Conservation (phyloP, 2,113 vertebrate genomes). For the Psammodynastes pulverulentus region DNA sequence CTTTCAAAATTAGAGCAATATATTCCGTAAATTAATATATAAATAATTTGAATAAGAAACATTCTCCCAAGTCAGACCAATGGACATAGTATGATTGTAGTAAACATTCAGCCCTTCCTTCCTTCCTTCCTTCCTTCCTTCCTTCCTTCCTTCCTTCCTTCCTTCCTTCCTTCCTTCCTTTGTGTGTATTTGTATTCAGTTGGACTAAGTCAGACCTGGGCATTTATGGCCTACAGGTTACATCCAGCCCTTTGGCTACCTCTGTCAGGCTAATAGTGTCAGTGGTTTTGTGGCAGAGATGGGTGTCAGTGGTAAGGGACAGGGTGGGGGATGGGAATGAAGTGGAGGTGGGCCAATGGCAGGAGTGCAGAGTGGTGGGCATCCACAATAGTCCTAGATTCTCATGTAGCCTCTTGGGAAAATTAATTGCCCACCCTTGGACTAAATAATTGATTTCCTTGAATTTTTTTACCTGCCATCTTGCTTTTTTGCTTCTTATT, state of each 20-base stretch:
- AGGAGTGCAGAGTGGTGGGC: neutral
- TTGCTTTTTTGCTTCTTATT: neutral
- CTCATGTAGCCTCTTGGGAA: neutral
- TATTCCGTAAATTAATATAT: conserved; percentile 47
- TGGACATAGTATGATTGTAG: conserved; percentile 7
- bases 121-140: too few relatives aligned
- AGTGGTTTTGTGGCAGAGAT: neutral
- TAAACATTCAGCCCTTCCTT: neutral
- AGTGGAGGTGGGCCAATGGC: neutral
- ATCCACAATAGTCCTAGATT: neutral
- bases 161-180: too few relatives aligned
- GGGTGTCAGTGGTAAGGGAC: neutral
- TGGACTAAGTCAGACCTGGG: neutral
- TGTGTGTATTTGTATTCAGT: neutral
- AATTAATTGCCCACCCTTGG: neutral
- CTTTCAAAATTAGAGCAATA: neutral
- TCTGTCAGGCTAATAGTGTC: neutral
- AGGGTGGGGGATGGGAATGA: neutral
- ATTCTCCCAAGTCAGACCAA: conserved; percentile 26
- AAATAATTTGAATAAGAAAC: conserved; percentile 48
- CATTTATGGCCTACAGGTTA: too few relatives aligned
- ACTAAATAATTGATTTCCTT: neutral
- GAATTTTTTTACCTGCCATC: neutral
- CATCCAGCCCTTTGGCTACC: neutral
- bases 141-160: neutral